These are phyloP conservation scores for Tenthredo distinguenda DNA, from an alignment of 2,888 invertebrate species.

Conservation along the genomic window DNA sequence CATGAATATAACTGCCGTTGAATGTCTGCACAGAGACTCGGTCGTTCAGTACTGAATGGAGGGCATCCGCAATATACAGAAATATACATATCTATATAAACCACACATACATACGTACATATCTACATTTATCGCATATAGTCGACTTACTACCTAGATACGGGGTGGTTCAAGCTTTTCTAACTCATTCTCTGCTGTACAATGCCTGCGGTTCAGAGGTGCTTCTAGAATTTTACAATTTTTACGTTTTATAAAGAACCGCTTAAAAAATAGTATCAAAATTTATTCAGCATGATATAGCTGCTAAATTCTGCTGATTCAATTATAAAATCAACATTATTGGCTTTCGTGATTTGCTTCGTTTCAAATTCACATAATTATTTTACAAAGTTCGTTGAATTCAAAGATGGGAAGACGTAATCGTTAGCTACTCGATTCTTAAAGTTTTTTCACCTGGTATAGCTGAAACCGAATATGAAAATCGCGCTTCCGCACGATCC, in stretches of 20 bases:
- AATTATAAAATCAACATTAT: neutral
- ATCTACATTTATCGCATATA: neutral
- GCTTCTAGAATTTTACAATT: neutral
- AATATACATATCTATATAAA: neutral
- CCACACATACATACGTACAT: neutral
- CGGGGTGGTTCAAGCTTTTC: slow-evolving; percentile 12
- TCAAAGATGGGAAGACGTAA: neutral
- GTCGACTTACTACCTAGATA: neutral
- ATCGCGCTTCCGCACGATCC: slow-evolving; percentile 4
- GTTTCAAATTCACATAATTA: neutral
- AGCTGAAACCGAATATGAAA: neutral
- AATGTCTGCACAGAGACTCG: slow-evolving; percentile 58
- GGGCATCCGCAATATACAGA: slow-evolving; percentile 32
- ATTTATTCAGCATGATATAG: neutral
- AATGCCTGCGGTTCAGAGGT: neutral
- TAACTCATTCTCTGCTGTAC: neutral
- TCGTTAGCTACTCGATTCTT: neutral
- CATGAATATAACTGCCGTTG: slow-evolving; percentile 74
- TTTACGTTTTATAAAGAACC: neutral
- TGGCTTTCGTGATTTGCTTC: neutral
- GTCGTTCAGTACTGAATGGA: slow-evolving; percentile 49
- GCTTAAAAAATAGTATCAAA: neutral
- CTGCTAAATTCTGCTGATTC: neutral
- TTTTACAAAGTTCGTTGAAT: neutral
- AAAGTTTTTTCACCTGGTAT: neutral